phyloP scores from a whole-genome alignment of 2,888 invertebrate genomes.

The Drosophila barbarae region DNA sequence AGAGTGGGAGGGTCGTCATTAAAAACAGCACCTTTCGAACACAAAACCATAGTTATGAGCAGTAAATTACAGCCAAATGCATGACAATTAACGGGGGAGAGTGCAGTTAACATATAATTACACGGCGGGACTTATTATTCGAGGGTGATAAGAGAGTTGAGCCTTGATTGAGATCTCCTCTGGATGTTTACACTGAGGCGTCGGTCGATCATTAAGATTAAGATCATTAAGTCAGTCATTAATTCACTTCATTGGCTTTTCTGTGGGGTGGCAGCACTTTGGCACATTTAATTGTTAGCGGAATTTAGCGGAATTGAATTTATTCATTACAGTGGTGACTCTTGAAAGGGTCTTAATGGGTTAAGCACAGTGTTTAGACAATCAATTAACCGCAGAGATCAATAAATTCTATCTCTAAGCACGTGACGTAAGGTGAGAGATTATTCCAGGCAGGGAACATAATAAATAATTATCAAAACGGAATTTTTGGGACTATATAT shows the following conservation, averaged over 20 bases:
- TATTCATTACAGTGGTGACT: conserved; percentile 8
- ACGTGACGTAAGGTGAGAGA: conserved; percentile 1
- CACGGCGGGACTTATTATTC: conserved; percentile 3
- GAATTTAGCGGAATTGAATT: conserved; percentile 3
- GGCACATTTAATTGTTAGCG: conserved; percentile 3
- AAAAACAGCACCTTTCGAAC: conserved; percentile 29
- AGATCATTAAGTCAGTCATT: conserved; percentile 17
- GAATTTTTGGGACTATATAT: conserved; percentile 36
- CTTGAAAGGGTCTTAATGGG: conserved; percentile 8
- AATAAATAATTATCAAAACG: conserved; percentile 15
- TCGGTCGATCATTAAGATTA: conserved; percentile 1
- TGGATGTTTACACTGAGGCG: conserved; percentile 9
- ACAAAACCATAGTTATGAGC: conserved; percentile 41
- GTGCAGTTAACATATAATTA: conserved; percentile 36
- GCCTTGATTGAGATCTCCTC: conserved; percentile 28
- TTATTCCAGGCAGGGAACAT: conserved; percentile 13
- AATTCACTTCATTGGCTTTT: conserved; percentile 11
- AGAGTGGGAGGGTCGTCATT: conserved; percentile 17
- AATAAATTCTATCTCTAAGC: conserved; percentile 7
- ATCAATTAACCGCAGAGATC: conserved; percentile 27
- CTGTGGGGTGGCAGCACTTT: conserved; percentile 3
- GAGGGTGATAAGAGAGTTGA: conserved; percentile 25
- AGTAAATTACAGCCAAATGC: conserved; percentile 34
- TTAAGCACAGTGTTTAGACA: conserved; percentile 27
- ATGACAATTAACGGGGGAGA: conserved; percentile 24